Evolutionary conservation across 2,113 vertebrate genomes (phyloP).

Genomic region (Riparia riparia): DNA sequence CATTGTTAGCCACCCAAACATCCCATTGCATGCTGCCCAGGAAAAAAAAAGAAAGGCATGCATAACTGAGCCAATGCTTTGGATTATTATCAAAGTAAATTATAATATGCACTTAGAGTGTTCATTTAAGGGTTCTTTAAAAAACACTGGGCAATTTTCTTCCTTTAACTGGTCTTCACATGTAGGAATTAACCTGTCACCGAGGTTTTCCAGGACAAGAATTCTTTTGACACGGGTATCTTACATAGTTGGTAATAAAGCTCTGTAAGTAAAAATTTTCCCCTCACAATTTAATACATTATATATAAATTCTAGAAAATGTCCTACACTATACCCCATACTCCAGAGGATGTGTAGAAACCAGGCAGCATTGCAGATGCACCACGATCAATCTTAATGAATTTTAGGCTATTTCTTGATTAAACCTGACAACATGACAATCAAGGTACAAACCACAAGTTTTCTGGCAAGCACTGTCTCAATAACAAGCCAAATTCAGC

Average conservation of each 20-base stretch:
- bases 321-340: background rate
- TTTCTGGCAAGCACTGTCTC: background rate
- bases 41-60: background rate
- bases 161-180: background rate
- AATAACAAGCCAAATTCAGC: background rate
- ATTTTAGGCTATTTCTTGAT: background rate
- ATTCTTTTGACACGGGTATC: background rate
- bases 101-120: background rate
- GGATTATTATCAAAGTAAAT: background rate
- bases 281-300: background rate
- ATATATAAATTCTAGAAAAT: background rate
- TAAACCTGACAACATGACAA: background rate
- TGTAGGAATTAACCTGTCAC: background rate
- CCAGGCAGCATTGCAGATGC: background rate
- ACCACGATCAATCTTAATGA: background rate
- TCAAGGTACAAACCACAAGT: background rate
- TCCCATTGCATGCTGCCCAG: conserved; percentile 40
- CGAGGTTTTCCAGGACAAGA: background rate
- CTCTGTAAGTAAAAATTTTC: background rate
- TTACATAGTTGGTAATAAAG: background rate
- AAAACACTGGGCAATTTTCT: background rate
- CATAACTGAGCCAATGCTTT: background rate
- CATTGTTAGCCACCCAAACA: conserved; percentile 48
- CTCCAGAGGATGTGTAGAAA: background rate
- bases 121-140: background rate